These are phyloP conservation scores for Poeciliopsis turneri DNA, from an alignment of 2,797 vertebrate genomes.

Conservation along the genomic window DNA sequence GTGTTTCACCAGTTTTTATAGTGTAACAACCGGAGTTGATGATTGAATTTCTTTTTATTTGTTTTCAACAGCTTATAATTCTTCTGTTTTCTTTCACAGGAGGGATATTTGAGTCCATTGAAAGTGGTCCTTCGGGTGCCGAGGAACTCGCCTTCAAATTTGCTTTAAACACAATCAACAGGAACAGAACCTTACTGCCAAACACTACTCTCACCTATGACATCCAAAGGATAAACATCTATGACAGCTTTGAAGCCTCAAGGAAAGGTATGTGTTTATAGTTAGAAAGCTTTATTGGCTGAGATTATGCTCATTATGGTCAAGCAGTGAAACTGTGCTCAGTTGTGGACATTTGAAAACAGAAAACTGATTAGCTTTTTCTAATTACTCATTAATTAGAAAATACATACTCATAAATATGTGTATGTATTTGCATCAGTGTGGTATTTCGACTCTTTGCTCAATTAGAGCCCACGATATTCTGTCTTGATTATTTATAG, in stretches of 20 bases:
- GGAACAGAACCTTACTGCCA: slow-evolving; percentile 97
- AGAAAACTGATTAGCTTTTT: slow-evolving; percentile 1
- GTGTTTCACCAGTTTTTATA: neutral
- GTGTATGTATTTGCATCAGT: neutral
- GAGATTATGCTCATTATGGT: slow-evolving; percentile 68
- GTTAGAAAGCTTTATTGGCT: slow-evolving; percentile 27
- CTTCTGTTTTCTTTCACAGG: slow-evolving; percentile 77
- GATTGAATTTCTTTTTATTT: neutral
- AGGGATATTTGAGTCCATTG: slow-evolving; percentile 98
- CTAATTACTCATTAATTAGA: neutral
- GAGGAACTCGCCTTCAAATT: slow-evolving; percentile 99
- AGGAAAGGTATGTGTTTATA: slow-evolving; percentile 89
- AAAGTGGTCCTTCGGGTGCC: slow-evolving; percentile 95
- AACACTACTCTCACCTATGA: slow-evolving; percentile 98
- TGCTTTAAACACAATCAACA: slow-evolving; percentile 99
- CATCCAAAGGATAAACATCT: slow-evolving; percentile 99
- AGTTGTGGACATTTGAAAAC: slow-evolving; percentile 68
- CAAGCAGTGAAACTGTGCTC: slow-evolving; percentile 58
- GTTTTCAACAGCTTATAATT: neutral
- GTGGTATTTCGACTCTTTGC: neutral
- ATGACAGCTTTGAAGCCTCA: slow-evolving; percentile 98
- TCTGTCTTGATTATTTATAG: neutral
- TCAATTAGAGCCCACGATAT: neutral
- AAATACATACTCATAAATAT: neutral
- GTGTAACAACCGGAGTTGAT: neutral